phyloP scores from a whole-genome alignment of 2,888 invertebrate species.

The Erannis defoliaria region DNA sequence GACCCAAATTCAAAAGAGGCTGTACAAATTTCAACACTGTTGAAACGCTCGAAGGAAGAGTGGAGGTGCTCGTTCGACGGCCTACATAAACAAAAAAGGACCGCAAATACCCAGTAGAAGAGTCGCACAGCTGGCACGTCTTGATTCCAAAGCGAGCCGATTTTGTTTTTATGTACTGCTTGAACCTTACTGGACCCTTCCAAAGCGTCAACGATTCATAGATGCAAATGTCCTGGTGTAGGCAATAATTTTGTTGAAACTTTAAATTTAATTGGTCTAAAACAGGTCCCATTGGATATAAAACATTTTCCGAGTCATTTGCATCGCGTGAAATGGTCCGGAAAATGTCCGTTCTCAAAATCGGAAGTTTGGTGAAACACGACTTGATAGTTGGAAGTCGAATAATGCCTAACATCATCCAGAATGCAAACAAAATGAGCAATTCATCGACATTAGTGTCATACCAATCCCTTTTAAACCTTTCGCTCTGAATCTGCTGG shows the following conservation, averaged over 20 bases:
- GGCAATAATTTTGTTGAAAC: slow-evolving; percentile 31
- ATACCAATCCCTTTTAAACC: slow-evolving; percentile 12
- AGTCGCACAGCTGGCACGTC: slow-evolving; percentile 38
- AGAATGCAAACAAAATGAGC: slow-evolving; percentile 8
- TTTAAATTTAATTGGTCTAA: slow-evolving; percentile 27
- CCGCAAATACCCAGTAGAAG: slow-evolving; percentile 41
- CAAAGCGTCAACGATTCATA: slow-evolving; percentile 43
- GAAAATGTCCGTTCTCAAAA: slow-evolving; percentile 40
- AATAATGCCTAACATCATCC: slow-evolving; percentile 35
- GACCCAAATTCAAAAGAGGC: slow-evolving; percentile 26
- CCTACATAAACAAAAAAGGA: slow-evolving; percentile 38
- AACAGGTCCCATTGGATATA: slow-evolving; percentile 27
- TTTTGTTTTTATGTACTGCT: slow-evolving; percentile 37
- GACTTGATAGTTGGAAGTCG: slow-evolving; percentile 33
- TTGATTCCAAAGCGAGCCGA: slow-evolving; percentile 39
- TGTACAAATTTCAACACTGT: slow-evolving; percentile 11
- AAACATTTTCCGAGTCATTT: slow-evolving; percentile 10
- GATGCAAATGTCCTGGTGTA: slow-evolving; percentile 29
- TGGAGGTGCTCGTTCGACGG: slow-evolving; percentile 10
- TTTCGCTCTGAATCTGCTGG: slow-evolving; percentile 2
- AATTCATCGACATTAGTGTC: slow-evolving; percentile 1
- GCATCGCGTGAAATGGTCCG: slow-evolving; percentile 17
- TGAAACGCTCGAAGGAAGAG: slow-evolving; percentile 23
- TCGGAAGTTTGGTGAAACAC: slow-evolving; percentile 41
- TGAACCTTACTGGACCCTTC: slow-evolving; percentile 37